phyloP scores from a whole-genome alignment of 2,797 vertebrate genomes.

The Mormyrops boulengeri region DNA sequence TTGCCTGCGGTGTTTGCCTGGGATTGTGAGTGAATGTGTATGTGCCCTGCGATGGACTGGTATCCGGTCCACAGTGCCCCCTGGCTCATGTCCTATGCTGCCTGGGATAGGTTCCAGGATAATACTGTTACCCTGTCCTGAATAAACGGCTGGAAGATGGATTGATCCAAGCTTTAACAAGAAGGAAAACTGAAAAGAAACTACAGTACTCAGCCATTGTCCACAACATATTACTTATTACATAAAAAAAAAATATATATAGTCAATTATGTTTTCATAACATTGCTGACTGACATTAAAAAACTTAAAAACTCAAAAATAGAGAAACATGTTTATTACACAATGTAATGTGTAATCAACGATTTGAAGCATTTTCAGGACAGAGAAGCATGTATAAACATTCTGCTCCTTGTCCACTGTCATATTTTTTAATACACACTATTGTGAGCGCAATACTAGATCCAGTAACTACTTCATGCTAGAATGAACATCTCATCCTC shows the following conservation, averaged over 20 bases:
- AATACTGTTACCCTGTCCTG: background rate
- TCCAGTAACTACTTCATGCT: background rate
- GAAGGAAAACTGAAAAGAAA: background rate
- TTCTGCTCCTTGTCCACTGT: background rate
- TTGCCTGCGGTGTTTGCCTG: background rate
- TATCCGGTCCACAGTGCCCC: background rate
- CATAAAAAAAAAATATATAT: background rate
- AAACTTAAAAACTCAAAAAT: background rate
- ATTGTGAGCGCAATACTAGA: background rate
- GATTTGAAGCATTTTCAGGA: background rate
- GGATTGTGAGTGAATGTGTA: background rate
- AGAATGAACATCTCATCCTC: background rate
- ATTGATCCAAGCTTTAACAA: background rate
- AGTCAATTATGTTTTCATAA: background rate
- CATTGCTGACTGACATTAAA: background rate
- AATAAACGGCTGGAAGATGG: background rate
- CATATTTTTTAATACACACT: background rate
- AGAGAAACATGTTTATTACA: background rate
- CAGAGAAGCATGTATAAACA: background rate
- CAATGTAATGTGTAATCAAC: background rate
- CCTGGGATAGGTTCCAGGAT: background rate
- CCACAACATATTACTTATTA: background rate
- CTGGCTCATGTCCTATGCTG: background rate
- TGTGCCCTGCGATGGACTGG: background rate
- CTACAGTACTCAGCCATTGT: background rate